Conservation (phyloP, 2,113 vertebrate genomes). For the Callopanchax toddi region DNA sequence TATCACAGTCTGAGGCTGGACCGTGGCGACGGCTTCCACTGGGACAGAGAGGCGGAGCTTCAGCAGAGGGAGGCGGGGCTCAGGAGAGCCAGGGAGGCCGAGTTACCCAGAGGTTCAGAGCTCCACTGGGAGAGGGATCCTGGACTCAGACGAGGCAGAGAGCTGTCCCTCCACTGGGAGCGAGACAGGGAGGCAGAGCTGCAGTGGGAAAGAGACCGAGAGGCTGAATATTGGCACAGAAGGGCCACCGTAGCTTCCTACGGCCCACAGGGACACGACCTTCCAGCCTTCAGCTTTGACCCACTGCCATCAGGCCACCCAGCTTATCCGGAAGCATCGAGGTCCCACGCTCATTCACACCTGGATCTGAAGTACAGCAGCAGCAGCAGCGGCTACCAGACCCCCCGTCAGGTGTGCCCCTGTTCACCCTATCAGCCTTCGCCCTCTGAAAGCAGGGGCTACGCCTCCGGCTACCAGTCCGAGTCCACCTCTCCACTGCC, state of each 20-base stretch:
- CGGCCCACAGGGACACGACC: slow-evolving; percentile 74
- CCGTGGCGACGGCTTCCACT: slow-evolving; percentile 73
- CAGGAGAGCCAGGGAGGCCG: slow-evolving; percentile 65
- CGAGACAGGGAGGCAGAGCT: slow-evolving; percentile 79
- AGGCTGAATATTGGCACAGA: slow-evolving; percentile 80
- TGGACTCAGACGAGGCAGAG: slow-evolving; percentile 69
- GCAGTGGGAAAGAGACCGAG: slow-evolving; percentile 80
- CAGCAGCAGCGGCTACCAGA: slow-evolving; percentile 81
- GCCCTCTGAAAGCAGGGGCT: slow-evolving; percentile 81
- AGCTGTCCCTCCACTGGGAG: slow-evolving; percentile 81
- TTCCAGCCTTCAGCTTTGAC: slow-evolving; percentile 79
- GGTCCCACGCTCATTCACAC: slow-evolving; percentile 77
- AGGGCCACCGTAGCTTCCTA: slow-evolving; percentile 77
- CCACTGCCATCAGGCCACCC: slow-evolving; percentile 80
- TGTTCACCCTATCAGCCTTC: slow-evolving; percentile 82
- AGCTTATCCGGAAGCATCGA: slow-evolving; percentile 75
- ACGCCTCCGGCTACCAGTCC: slow-evolving; percentile 81
- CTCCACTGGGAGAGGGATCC: slow-evolving; percentile 75
- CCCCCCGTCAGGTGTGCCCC: slow-evolving; percentile 75
- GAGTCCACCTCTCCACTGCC: slow-evolving; percentile 82
- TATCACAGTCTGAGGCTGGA: slow-evolving; percentile 82
- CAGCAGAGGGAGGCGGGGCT: slow-evolving; percentile 75
- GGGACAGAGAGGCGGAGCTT: slow-evolving; percentile 77
- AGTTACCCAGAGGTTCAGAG: slow-evolving; percentile 64
- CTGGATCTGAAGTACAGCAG: slow-evolving; percentile 85